Conservation (phyloP, 2,797 vertebrate species). For the Antennarius maculatus region DNA sequence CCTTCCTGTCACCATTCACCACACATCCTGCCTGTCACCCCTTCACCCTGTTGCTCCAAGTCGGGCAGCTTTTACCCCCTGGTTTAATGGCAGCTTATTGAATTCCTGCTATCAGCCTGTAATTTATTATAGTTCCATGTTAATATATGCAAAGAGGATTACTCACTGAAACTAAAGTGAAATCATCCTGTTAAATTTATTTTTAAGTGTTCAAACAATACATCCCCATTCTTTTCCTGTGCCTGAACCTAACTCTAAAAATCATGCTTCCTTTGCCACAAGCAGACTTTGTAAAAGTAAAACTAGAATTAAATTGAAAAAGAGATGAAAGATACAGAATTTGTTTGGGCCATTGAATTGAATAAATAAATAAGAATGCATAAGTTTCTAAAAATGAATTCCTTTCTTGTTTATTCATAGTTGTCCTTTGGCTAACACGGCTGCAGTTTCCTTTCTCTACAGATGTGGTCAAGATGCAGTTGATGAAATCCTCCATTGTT, state of each 20-base stretch:
- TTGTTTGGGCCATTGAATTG: not conserved
- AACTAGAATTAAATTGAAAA: no score
- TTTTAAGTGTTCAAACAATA: no score
- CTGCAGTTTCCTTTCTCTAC: not conserved
- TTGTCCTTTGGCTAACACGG: not conserved
- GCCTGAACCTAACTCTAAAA: no score
- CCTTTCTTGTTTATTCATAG: slow-evolving; percentile 1
- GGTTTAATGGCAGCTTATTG: not conserved
- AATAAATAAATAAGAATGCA: no score
- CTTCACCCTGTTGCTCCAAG: not conserved
- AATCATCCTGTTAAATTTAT: not conserved
- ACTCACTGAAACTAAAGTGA: not conserved
- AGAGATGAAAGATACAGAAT: no score
- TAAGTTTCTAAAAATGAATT: not conserved
- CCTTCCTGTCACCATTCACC: slow-evolving; percentile 58
- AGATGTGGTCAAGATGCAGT: slow-evolving; percentile 22
- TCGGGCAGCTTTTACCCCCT: not conserved
- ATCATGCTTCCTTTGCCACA: no score
- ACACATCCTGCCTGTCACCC: slow-evolving; percentile 29
- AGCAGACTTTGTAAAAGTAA: no score
- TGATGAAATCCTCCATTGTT: not conserved
- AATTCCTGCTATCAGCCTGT: not conserved
- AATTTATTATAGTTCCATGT: no score
- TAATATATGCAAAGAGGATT: not conserved
- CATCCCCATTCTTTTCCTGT: no score